Conservation (phyloP, 2,113 vertebrate genomes). For the Hipposideros armiger region DNA sequence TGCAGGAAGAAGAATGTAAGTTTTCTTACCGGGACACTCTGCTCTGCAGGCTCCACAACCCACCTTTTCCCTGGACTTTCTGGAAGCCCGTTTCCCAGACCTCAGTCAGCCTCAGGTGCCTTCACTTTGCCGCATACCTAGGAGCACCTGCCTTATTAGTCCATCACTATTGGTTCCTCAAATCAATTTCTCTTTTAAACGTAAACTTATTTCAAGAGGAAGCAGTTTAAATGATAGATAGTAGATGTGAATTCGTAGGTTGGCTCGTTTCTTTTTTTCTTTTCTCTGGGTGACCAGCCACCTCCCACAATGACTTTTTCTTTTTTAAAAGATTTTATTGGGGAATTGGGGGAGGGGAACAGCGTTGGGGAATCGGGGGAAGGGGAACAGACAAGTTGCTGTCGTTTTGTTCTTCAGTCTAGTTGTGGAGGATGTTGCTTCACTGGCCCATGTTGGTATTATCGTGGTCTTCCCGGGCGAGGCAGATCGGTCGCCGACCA, state of each 20-base stretch:
- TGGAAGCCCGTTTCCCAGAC: not conserved
- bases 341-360: too few relatives aligned
- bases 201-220: not conserved
- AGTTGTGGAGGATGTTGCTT: too few relatives aligned
- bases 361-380: too few relatives aligned
- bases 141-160: not conserved
- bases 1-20: not conserved
- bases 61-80: not conserved
- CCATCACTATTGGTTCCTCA: not conserved
- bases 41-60: accelerated
- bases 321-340: too few relatives aligned
- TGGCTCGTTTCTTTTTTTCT: not conserved
- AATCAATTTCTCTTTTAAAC: conserved; percentile 31
- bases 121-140: not conserved
- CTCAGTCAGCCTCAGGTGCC: accelerated
- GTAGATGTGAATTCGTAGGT: not conserved
- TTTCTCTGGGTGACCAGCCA: too few relatives aligned
- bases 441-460: too few relatives aligned
- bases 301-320: too few relatives aligned
- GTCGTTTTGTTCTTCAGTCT: too few relatives aligned
- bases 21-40: not conserved
- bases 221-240: not conserved
- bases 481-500: too few relatives aligned
- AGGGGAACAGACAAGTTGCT: too few relatives aligned
- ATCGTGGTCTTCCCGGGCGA: too few relatives aligned